These are phyloP conservation scores for Acanthaster planci DNA, from an alignment of 35 echinoderm and acorn worm species.

Conservation along the genomic window DNA sequence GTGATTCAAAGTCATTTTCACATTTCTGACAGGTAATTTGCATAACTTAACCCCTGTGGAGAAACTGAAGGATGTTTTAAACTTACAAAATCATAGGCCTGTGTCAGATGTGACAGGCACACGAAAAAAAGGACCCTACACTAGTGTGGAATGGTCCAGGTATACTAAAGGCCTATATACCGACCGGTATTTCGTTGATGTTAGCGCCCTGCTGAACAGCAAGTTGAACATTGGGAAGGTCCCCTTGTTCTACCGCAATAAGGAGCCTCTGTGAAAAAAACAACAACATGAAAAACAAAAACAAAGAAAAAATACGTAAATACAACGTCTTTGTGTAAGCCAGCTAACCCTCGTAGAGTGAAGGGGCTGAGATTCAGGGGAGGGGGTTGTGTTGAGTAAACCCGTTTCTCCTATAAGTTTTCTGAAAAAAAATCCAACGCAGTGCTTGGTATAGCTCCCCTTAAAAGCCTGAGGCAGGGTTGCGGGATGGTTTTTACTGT, in stretches of 20 bases:
- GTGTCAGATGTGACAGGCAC: too few relatives aligned
- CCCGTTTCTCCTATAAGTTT: too few relatives aligned
- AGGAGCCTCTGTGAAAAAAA: background rate
- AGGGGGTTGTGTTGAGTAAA: too few relatives aligned
- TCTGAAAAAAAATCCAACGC: too few relatives aligned
- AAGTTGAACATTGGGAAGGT: background rate
- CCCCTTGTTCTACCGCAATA: conserved; percentile 45
- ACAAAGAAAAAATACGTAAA: background rate
- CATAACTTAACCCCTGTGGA: background rate
- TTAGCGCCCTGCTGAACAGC: conserved; percentile 27
- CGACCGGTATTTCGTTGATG: conserved; percentile 51
- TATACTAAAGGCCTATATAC: background rate
- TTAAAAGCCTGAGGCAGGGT: too few relatives aligned
- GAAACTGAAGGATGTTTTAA: background rate
- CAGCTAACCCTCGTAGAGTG: too few relatives aligned
- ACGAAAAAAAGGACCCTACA: background rate
- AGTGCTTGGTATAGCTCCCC: too few relatives aligned
- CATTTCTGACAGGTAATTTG: background rate
- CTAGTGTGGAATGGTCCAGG: background rate
- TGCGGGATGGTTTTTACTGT: too few relatives aligned
- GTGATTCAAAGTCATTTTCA: background rate
- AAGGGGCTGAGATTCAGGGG: too few relatives aligned
- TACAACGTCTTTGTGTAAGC: too few relatives aligned
- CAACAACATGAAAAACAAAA: background rate
- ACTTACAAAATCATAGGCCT: too few relatives aligned